Evolutionary conservation across 1,140 invertebrate genomes (phyloP), one percentile per base, ranked within the genome.

Genomic region (Aphis craccivora): DNA sequence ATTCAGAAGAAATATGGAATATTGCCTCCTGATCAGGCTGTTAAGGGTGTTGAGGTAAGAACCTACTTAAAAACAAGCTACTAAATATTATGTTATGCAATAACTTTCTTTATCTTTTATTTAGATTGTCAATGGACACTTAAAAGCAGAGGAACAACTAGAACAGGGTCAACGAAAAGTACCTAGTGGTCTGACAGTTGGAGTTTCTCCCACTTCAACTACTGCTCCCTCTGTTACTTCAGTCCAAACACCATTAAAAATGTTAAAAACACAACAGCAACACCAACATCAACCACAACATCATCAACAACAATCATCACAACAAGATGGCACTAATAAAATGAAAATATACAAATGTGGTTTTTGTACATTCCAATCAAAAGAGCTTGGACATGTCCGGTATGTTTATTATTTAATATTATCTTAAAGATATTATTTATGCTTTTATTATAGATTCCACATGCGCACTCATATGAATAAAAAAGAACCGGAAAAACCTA

Each of bases 1-100:
- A 93, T 94, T n/a, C 94, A 94, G 76, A 94, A 91, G 14, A 94
- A 94, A 90, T 94, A 94, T 93, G 91, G 91, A 53, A 84, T 93
- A 53, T 86, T 93, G 35, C 91, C 91, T 22, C 51, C 91, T 55
- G 91, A 93, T 86, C 91, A 93, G 37, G 48, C 91, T 37, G 81
- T 93, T 22, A 93, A 93, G 22, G 43, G 48, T 40, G 48, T 93
- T 43, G 91, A 93, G 20, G 91, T 93, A 86, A 84, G 91, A 3
- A 60, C 5, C 30, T 76, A n/a, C 30, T 76, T 76, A 76, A 25
- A n/a, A 76, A n/a, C 30, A 76, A 76, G n/a, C 14, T 76, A n/a
- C n/a, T 6, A 23, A 67, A 67, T 67, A 67, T 67, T 67, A n/a
- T 76, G 11, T 76, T n/a, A 14, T n/a, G n/a, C 18, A 76, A 2